Evolutionary conservation across 2,113 vertebrate species (phyloP).

Genomic region (Alligator sinensis): DNA sequence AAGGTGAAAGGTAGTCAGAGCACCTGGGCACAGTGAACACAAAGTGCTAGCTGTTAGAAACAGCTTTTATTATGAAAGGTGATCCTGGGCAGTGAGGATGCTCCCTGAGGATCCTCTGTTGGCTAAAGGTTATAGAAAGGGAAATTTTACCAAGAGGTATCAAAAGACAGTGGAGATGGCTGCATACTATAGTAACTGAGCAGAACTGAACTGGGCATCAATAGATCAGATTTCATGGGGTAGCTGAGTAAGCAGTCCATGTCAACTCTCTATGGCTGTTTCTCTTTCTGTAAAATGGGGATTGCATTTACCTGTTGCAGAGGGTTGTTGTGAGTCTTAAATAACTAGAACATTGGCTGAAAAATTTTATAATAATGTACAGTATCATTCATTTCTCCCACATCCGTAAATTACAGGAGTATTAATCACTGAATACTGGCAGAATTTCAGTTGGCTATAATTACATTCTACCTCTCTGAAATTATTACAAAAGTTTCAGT

Average conservation of each 20-base stretch:
- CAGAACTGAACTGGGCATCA: not conserved
- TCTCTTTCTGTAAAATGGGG: not conserved
- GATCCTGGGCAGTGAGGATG: not conserved
- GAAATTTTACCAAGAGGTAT: not conserved
- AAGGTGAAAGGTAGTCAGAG: not conserved
- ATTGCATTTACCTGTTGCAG: not conserved
- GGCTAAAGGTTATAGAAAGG: not conserved
- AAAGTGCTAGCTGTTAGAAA: not conserved
- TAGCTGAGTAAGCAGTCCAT: not conserved
- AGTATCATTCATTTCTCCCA: not conserved
- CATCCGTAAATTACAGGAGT: not conserved
- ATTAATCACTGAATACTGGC: not conserved
- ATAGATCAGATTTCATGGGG: not conserved
- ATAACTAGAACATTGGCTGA: not conserved
- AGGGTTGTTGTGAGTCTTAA: not conserved
- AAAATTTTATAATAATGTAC: not conserved
- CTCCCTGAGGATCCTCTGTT: not conserved
- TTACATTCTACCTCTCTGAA: not conserved
- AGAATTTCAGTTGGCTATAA: not conserved
- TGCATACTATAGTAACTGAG: not conserved
- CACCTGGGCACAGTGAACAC: not conserved
- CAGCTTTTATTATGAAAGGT: not conserved
- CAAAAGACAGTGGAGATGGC: not conserved
- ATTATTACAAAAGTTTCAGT: not conserved
- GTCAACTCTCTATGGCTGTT: not conserved